Conservation (phyloP, 2,797 vertebrate species). For the Enteromius unitaeniatus region DNA sequence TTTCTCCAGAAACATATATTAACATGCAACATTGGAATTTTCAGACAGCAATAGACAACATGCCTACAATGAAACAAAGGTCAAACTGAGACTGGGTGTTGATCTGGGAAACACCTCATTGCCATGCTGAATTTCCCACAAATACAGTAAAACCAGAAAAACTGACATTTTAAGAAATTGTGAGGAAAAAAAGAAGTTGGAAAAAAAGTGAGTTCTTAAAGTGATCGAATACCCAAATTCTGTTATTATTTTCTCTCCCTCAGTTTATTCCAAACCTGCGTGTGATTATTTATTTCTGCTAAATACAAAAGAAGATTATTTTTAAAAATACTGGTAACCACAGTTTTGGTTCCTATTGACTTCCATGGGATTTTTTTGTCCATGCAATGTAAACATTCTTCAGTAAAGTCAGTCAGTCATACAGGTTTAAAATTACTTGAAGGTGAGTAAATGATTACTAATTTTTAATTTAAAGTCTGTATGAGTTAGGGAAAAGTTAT, state of each 20-base stretch:
- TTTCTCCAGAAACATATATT: not conserved
- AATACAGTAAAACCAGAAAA: not conserved
- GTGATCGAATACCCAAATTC: not conserved
- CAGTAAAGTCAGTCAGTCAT: not conserved
- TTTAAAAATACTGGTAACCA: not conserved
- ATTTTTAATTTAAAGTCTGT: not conserved
- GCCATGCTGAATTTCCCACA: not conserved
- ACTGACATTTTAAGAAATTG: not conserved
- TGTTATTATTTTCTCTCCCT: not conserved
- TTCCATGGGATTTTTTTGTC: not conserved
- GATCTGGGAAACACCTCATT: not conserved
- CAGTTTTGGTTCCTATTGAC: not conserved
- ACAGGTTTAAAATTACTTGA: not conserved
- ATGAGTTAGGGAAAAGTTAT: too few species aligned
- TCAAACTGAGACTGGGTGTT: too few species aligned
- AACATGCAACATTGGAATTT: not conserved
- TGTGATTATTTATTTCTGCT: not conserved
- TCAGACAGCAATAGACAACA: not conserved
- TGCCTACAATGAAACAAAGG: too few species aligned
- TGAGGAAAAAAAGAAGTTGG: too few species aligned
- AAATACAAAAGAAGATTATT: not conserved
- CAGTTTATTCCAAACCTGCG: not conserved
- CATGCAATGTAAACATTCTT: not conserved
- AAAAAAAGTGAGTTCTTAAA: not conserved
- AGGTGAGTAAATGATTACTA: not conserved